Evolutionary conservation across 2,113 vertebrate genomes (phyloP), one percentile per base, ranked within the genome.

Genomic region (Merops nubicus): DNA sequence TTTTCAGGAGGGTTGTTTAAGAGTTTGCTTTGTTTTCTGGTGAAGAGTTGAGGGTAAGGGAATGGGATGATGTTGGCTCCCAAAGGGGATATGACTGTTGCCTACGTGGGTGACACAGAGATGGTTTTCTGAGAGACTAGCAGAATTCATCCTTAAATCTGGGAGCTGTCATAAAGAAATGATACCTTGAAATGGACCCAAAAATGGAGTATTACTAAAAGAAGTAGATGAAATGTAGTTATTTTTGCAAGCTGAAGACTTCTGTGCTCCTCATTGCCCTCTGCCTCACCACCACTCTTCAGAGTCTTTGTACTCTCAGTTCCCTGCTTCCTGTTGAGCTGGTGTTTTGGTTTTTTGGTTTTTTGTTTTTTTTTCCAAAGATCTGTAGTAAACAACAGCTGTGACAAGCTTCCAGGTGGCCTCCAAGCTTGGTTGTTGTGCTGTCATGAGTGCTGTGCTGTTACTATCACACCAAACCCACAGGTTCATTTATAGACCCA

Each of bases 371-470:
- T 47, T 68, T 60, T 88, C 67, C 75, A 7, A 29, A 47, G 29
- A 43, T 76, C 51, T 65, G 10, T 94, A 88, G 96, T 95, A 90
- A 96, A 91, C 82, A 95, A 47, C 88, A 94, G 82, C 82, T 93
- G 95, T 90, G 95, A 80, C 68, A 38, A 51, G 72, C 70, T 90
- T 95, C 72, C 93, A 88, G 88, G 88, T 93, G 92, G 88, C 64
- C 77, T 90, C 47, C 73, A 83, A 42, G 72, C 81, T 78, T 62
- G 60, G 64, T 25, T 76, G 65, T 75, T 0, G 0, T 54, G 38
- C 51, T 2, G 12, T 77, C 0, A 2, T 8, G 5, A 62, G 82
- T 31, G 9, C 74, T 91, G 50, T 84, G 82, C 72, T 88, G 51
- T 84, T 96, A 74, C 88, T 93, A 2, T 88, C 76, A 23, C 88